Evolutionary conservation across 2,888 invertebrate species (phyloP), one percentile per base, ranked within the genome.

Genomic region (Dorcus parallelipipedus): DNA sequence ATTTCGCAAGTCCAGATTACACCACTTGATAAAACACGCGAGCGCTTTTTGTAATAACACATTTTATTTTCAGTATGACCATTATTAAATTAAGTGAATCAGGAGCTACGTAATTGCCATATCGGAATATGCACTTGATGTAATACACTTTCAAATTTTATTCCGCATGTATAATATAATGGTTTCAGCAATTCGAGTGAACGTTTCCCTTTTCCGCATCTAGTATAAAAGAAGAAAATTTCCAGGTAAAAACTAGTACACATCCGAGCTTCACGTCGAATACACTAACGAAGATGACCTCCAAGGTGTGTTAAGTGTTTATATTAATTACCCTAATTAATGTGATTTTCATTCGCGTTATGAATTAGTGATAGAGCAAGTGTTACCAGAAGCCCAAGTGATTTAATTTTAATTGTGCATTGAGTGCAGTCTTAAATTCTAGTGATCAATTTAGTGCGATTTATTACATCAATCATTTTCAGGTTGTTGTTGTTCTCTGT

Each of bases 171-270:
- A 50, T 45, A 45, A 54, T 48, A 10, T 40, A 49, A 48, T 33
- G 50, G n/a, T 56, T 59, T 59, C 56, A 17, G 39, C 48, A 51
- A 51, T 48, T 59, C 52, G 40, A 49, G 55, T 47, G 50, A 55
- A 20, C 50, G 52, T 59, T 59, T 59, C 59, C 54, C 54, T 43
- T 56, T 54, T 52, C 42, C 47, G 47, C 41, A 49, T 50, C 51
- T 6, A 39, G 20, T 56, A 56, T 56, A 56, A 51, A 56, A 56
- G 56, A 56, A 45, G 56, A 51, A 52, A 38, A 39, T 20, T 23
- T 10, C 45, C 3, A 26, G 40, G 43, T 43, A 40, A 47, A 47
- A 40, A 51, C 38, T 51, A 56, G 56, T 56, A 45, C 38, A 49
- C 41, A 50, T 40, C 50, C 41, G 40, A 14, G 47, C 45, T 43